Base-by-base conservation (phyloP, 2,888 invertebrate genomes). In the Malthinus seriepunctatus region DNA sequence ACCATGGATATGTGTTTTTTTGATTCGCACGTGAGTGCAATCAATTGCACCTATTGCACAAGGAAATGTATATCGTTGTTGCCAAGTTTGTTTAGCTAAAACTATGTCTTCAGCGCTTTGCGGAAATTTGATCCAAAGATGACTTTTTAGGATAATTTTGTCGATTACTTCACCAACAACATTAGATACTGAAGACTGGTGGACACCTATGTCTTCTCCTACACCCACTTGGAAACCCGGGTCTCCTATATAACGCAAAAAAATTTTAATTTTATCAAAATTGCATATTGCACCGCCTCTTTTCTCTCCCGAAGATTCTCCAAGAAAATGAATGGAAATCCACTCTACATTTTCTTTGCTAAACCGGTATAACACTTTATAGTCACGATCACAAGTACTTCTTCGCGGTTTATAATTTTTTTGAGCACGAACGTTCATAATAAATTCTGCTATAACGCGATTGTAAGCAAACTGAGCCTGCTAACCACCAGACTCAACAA, bases 221-320 rank as follows among this genome's bases (percentile, higher is more conserved):
- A 61, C 52, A n/a, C 58, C 53, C 9, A n/a, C 7, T 15, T 58
- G 39, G 46, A 58, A 58, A 33, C 53, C 53, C 12, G 53, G 58
- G 37, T 58, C 53, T 33, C n/a, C 54, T 10, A 37, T 23, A 38
- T 33, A 54, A n/a, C 48, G 11, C 39, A 48, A 44, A 54, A 54
- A 58, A 34, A 53, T 10, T 53, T 53, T 35, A 15, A 58, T 53
- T 58, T 53, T 38, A 1, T 58, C 11, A n/a, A 11, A 6, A 47
- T 45, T 14, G 35, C 45, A 53, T 23, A 58, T 14, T 10, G 58
- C 53, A 32, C 47, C 38, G 8, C 52, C 52, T 37, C 52, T 31
- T 34, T 12, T 46, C 53, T 57, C 57, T 47, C 8, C 7, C 4
- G 37, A 9, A 31, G 12, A 12, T n/a, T 53, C 48, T 9, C 52